Percentiles rank a stretch among this genome's conserved stretches.
Evolutionary conservation across 2,888 invertebrate species (phyloP).

Genomic region (Megaustenia siamemsis): DNA sequence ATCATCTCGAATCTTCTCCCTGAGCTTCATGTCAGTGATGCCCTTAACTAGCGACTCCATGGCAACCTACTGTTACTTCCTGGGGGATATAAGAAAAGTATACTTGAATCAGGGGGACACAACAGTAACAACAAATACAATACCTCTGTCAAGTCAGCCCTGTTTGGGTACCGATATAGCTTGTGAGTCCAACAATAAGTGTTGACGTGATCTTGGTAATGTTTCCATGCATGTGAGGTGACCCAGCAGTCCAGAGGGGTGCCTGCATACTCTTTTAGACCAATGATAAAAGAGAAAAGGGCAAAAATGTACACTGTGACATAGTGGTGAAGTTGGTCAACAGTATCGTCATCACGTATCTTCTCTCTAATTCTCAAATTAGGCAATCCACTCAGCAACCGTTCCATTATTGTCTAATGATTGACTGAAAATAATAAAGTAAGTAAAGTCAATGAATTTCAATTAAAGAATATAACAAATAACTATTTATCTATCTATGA

Average conservation of each 20-base stretch:
- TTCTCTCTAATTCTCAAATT: conserved; percentile 44
- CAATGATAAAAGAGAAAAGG: conserved; percentile 53
- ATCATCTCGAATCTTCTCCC: conserved; percentile 53
- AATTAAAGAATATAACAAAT: background rate
- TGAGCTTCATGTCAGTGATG: conserved; percentile 48
- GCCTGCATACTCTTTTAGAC: conserved; percentile 55
- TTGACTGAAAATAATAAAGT: background rate
- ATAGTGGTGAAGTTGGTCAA: conserved; percentile 57
- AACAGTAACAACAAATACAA: background rate
- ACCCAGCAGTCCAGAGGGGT: conserved; percentile 55
- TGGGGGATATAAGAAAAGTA: conserved; percentile 27
- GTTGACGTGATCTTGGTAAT: conserved; percentile 57
- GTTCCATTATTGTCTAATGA: conserved; percentile 19
- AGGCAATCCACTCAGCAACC: conserved; percentile 16
- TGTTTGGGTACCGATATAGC: conserved; percentile 54
- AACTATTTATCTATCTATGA: no score
- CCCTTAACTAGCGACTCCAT: conserved; percentile 48
- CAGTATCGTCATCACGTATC: conserved; percentile 54
- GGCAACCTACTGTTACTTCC: conserved; percentile 8
- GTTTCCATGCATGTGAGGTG: conserved; percentile 33
- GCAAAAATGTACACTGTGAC: conserved; percentile 57
- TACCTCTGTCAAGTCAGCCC: conserved; percentile 39
- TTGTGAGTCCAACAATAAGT: conserved; percentile 56
- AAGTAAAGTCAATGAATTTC: background rate
- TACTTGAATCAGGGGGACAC: background rate